Conservation (phyloP, 1,140 invertebrate genomes). For the Sycophila sp. region DNA sequence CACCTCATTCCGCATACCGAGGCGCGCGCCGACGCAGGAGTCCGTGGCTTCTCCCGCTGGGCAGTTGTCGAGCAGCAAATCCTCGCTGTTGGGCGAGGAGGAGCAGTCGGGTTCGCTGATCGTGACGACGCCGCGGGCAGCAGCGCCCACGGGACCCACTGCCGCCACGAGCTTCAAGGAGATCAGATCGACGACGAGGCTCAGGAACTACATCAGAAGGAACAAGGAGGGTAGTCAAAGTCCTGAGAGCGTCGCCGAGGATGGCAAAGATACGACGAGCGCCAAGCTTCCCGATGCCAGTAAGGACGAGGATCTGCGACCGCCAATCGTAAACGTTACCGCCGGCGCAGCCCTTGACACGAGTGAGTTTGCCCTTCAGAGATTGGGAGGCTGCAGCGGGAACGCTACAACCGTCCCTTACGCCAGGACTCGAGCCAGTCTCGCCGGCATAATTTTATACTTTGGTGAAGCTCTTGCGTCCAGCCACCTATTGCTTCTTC, state of each 20-base stretch:
- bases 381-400: constrained; percentile 4
- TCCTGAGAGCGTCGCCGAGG: constrained; percentile 51
- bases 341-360: constrained; percentile 47
- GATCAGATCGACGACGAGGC: constrained; percentile 69
- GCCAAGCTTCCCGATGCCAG: constrained; percentile 46
- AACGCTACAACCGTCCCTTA: no score
- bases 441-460: no score
- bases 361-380: constrained; percentile 56
- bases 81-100: constrained; percentile 50
- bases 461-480: no score
- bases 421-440: no score
- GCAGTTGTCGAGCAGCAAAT: background rate
- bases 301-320: constrained; percentile 63
- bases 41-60: background rate
- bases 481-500: no score
- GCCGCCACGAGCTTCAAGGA: constrained; percentile 66
- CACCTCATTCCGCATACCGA: constrained; percentile 56
- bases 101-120: constrained; percentile 62
- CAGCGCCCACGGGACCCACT: constrained; percentile 55
- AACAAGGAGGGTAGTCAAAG: constrained; percentile 70
- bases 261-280: background rate
- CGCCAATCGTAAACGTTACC: constrained; percentile 46
- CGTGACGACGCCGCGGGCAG: constrained; percentile 61
- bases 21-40: constrained; percentile 48
- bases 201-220: constrained; percentile 72